A percentile compares a stretch with the other conserved stretches of the same genome.
Conservation (phyloP, 1,140 invertebrate genomes). For the Bombus pyrosoma region DNA sequence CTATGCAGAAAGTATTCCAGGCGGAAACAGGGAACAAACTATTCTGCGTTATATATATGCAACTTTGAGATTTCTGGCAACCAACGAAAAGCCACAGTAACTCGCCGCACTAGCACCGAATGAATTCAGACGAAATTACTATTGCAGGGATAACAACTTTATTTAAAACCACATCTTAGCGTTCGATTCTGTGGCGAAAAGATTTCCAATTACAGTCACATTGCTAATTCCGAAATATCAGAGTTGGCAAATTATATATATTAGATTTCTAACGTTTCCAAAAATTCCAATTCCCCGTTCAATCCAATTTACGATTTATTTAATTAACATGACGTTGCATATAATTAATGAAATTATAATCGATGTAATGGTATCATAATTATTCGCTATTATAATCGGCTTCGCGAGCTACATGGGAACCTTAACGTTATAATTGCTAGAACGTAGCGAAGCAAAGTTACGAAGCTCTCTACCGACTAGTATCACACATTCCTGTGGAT, state of each 20-base stretch:
- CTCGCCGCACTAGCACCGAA: constrained; percentile 45
- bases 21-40: constrained; percentile 59
- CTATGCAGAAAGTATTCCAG: constrained; percentile 65
- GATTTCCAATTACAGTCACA: too few relatives aligned
- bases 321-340: background rate
- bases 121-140: constrained; percentile 61
- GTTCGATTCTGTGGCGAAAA: background rate
- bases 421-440: background rate
- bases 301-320: background rate
- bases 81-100: constrained; percentile 63
- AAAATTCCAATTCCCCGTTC: background rate
- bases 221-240: too few relatives aligned
- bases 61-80: constrained; percentile 55
- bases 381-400: background rate
- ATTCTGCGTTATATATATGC: constrained; percentile 58
- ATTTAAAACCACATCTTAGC: constrained; percentile 36
- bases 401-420: background rate
- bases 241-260: too few relatives aligned
- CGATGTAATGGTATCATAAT: background rate
- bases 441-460: background rate
- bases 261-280: too few relatives aligned
- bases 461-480: too few relatives aligned
- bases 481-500: background rate
- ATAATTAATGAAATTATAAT: background rate
- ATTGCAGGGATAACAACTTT: constrained; percentile 55